phyloP scores from a whole-genome alignment of 2,113 vertebrate genomes.

The Heterocephalus glaber region DNA sequence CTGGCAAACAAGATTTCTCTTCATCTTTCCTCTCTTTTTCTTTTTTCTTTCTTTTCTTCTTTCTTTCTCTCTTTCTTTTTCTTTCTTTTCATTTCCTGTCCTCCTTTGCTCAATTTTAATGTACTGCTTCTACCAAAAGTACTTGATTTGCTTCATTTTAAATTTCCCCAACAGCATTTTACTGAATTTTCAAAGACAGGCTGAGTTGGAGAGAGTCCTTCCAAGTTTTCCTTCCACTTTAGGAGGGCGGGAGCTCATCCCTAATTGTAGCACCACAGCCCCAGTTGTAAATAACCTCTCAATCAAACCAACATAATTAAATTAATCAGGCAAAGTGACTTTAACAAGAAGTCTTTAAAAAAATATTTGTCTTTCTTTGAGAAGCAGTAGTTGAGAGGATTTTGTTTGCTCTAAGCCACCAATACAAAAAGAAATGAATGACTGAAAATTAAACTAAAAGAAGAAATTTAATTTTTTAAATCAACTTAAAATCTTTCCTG shows the following conservation, averaged over 20 bases:
- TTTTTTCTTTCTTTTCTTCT: no score
- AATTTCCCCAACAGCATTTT: slow-evolving; percentile 51
- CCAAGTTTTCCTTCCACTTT: not conserved
- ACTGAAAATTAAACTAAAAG: slow-evolving; percentile 17
- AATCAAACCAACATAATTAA: slow-evolving; percentile 35
- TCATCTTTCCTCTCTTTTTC: no score
- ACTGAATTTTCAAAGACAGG: slow-evolving; percentile 35
- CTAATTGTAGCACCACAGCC: not conserved
- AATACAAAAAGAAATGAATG: not conserved
- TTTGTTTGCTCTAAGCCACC: slow-evolving; percentile 24
- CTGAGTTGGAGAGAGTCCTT: not conserved
- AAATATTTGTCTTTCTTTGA: slow-evolving; percentile 15
- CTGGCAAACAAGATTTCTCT: not conserved
- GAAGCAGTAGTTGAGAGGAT: not conserved
- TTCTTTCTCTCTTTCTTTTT: not conserved
- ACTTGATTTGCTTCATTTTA: slow-evolving; percentile 40
- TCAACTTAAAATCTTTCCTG: slow-evolving; percentile 26
- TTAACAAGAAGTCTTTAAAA: slow-evolving; percentile 39
- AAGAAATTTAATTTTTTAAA: slow-evolving; percentile 35
- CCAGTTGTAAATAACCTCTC: slow-evolving; percentile 20
- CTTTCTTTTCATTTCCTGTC: no score
- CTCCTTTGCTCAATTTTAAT: slow-evolving; percentile 24
- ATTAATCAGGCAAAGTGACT: slow-evolving; percentile 46
- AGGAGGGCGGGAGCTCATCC: not conserved
- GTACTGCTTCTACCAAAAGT: slow-evolving; percentile 48